Evolutionary conservation across 2,888 invertebrate species (phyloP), one percentile per base, ranked within the genome.

Genomic region (Lepidochrysops patricia): DNA sequence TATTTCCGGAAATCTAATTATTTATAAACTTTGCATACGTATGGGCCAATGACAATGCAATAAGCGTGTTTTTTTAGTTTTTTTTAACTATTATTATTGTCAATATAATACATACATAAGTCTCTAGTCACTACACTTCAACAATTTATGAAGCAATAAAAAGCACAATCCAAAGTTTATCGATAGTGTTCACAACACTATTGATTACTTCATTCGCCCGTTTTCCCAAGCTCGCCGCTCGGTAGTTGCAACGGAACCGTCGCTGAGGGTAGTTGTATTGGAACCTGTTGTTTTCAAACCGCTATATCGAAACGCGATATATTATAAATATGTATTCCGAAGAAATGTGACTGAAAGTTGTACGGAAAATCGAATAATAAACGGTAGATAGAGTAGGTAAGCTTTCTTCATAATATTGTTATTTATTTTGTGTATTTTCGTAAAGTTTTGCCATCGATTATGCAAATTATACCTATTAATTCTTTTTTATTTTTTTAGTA

Each of bases 151-250:
- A 23, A 43, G 4, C 43, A 43, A 12, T 43, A 43, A 43, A 43
- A 43, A 43, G 19, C 43, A 3, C 43, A 43, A 43, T 43, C 12
- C 19, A 43, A 43, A 9, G 43, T 12, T 43, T 43, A 26, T 58
- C 61, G 57, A 52, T 37, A 12, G 48, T 19, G 23, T 56, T 54
- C 32, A 54, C 78, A 70, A 54, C 82, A 69, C 79, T 82, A 75
- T 60, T 66, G 66, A 73, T 69, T 66, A 74, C 75, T 78, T 75
- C 70, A 78, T 77, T 80, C 83, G 80, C 76, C 73, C 73, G 76
- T 70, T 76, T 77, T 75, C 68, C 75, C 70, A 68, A 59, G 58
- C n/a, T n/a, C n/a, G n/a, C n/a, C n/a, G 64, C 64, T 43, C 13
- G 1, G 43, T 76, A 84, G 84, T 84, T 67, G 67, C 75, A 73